Base-by-base conservation (phyloP, 2,797 vertebrate genomes). In the Presbytis comata region DNA sequence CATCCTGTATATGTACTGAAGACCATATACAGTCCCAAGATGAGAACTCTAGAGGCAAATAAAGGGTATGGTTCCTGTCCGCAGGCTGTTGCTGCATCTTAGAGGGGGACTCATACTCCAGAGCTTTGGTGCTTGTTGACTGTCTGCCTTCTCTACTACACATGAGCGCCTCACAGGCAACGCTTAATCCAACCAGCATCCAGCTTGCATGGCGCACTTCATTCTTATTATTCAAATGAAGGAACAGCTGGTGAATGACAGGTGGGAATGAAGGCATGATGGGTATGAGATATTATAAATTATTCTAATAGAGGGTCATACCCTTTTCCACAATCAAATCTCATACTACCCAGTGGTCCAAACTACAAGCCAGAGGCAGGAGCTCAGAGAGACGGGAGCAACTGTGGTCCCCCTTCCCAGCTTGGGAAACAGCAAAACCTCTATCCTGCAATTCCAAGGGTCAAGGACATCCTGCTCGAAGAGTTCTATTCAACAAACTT, bases 361-460 rank as follows among this genome's bases (percentile, higher is more conserved):
- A 78, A 87, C 30, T 17, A 46, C 33, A 57, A 76, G 81, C 22
- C 79, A 22, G 61, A 74, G 1, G 0, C 85, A 46, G 1, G 17
- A 26, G 2, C 70, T 2, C 74, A 61, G n/a, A 26, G 53, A 79
- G 81, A 83, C 0, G 46, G 39, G 55, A 64, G 70, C 61, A 48
- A 72, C 36, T 8, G 5, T 78, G 67, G 55, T 11, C 13, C 57
- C 59, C 24, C 46, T 24, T 12, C 5, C 1, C 1, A 16, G 13
- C 48, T 82, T 72, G 83, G 85, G 76, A 93, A 95, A 85, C 5
- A 78, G 70, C 8, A n/a, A 64, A 86, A 28, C 36, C 33, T 39
- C 75, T 8, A 1, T 55, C 53, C 44, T 75, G 55, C 5, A 74
- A 39, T 93, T 84, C 74, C 76, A 88, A 83, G 80, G 5, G 13